Conservation (phyloP, 2,797 vertebrate genomes). For the Spondyliosoma cantharus region DNA sequence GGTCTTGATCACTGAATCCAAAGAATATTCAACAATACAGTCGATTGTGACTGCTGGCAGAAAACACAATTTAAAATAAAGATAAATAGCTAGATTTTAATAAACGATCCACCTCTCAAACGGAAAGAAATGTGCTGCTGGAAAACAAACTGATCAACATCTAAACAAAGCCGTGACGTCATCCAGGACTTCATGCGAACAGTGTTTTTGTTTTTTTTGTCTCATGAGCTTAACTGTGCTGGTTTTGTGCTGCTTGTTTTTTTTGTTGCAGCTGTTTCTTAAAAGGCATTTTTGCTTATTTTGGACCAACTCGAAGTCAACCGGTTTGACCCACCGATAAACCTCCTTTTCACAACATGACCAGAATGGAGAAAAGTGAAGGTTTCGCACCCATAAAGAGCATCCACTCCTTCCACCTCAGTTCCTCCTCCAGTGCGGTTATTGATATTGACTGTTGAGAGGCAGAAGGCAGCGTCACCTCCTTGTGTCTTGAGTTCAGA, state of each 20-base stretch:
- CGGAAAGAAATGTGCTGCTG: background rate
- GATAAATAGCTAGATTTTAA: background rate
- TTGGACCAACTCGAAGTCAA: slow-evolving; percentile 4
- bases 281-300: background rate
- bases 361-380: slow-evolving; percentile 5
- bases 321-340: slow-evolving; percentile 16
- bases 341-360: slow-evolving; percentile 25
- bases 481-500: slow-evolving; percentile 63
- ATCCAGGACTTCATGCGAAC: slow-evolving; percentile 1
- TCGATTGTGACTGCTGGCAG: background rate
- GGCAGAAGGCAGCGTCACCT: slow-evolving; percentile 62
- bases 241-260: background rate
- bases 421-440: slow-evolving; percentile 38
- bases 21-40: background rate
- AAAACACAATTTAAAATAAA: slow-evolving; percentile 1
- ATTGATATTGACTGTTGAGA: slow-evolving; percentile 66
- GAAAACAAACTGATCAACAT: background rate
- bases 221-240: background rate
- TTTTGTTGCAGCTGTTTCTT: slow-evolving; percentile 8
- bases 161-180: slow-evolving; percentile 4
- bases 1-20: slow-evolving; percentile 1
- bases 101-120: slow-evolving; percentile 12
- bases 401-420: slow-evolving; percentile 16
- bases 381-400: slow-evolving; percentile 42
- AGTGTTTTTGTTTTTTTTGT: background rate